These are phyloP conservation scores for Stercorarius parasiticus DNA, from an alignment of 2,113 vertebrate species.

Conservation along the genomic window DNA sequence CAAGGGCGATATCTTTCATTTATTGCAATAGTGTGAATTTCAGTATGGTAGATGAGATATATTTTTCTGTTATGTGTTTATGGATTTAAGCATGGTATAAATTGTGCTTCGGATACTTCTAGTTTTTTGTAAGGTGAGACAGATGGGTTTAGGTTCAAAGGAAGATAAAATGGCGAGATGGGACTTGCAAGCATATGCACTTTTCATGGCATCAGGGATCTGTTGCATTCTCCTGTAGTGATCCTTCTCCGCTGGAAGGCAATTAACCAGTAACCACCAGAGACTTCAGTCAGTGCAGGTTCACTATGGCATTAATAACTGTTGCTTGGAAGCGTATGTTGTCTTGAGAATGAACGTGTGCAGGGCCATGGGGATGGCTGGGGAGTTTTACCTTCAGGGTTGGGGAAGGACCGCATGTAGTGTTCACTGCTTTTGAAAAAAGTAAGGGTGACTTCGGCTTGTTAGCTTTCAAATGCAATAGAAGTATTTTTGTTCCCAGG, in stretches of 20 bases:
- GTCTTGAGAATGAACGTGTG: rapidly evolving
- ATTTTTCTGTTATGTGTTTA: not conserved
- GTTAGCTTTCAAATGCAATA: not conserved
- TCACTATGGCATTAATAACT: not conserved
- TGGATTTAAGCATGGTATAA: not conserved
- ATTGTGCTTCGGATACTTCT: not conserved
- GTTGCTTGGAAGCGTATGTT: rapidly evolving
- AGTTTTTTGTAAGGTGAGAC: not conserved
- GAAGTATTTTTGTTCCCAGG: not conserved
- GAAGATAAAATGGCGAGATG: not conserved
- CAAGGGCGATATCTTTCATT: not conserved
- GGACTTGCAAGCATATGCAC: not conserved
- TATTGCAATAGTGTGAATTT: not conserved
- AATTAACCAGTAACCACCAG: constrained; percentile 6
- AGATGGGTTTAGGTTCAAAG: not conserved
- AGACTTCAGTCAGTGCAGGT: not conserved
- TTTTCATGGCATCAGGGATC: not conserved
- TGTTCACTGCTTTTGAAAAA: not conserved
- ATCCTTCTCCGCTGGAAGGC: not conserved
- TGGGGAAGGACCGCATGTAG: not conserved
- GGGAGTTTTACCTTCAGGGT: not conserved
- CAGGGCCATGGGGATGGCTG: not conserved
- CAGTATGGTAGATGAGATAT: not conserved
- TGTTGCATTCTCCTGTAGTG: not conserved
- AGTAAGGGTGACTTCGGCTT: not conserved